These are phyloP conservation scores for Sarotherodon lohbergeri DNA, from an alignment of 2,113 vertebrate species.

Conservation along the genomic window DNA sequence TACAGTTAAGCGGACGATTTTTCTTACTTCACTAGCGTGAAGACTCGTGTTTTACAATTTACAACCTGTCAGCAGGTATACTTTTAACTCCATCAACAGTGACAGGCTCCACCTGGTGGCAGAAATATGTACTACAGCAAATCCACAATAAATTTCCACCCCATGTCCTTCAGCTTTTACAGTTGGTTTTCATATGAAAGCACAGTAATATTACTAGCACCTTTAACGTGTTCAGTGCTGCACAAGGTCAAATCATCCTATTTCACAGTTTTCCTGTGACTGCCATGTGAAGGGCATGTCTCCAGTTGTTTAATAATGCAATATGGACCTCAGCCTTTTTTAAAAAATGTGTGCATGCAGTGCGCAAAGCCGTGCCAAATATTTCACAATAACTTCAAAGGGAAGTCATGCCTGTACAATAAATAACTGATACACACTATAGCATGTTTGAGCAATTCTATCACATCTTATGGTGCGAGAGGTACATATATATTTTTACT, in stretches of 20 bases:
- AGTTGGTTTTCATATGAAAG: background rate
- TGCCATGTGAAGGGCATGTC: background rate
- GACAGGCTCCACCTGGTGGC: background rate
- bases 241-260: background rate
- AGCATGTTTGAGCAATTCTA: background rate
- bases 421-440: background rate
- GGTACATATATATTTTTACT: background rate
- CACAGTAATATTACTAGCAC: background rate
- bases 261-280: background rate
- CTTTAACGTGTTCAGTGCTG: background rate
- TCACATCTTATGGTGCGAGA: background rate
- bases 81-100: background rate
- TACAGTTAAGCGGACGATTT: background rate
- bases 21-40: background rate
- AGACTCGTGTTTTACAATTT: background rate
- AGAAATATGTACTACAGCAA: background rate
- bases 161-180: background rate
- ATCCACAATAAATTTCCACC: background rate
- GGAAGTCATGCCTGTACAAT: background rate
- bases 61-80: background rate
- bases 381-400: background rate
- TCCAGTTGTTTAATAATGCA: background rate
- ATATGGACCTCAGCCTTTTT: accelerated
- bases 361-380: background rate
- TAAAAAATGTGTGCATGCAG: background rate